Evolutionary conservation across 2,888 invertebrate genomes (phyloP), one percentile per base, ranked within the genome.

Genomic region (Melanostoma mellinum): DNA sequence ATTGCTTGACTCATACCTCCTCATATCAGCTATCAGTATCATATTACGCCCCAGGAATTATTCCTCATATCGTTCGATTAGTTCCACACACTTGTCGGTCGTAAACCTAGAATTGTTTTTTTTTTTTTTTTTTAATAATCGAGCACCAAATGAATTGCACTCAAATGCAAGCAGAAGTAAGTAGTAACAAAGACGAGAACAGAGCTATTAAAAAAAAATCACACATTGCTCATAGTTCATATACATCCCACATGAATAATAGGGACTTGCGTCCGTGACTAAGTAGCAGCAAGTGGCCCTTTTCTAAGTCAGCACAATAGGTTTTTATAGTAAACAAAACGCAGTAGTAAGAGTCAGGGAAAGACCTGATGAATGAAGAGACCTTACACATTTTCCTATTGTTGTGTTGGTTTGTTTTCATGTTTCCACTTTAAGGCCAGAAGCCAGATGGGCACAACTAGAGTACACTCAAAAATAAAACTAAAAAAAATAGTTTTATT

Each of bases 31-130:
- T 30, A 69, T 65, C 56, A 48, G 46, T 36, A 77, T 61, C 65
- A 58, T 10, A 63, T 65, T 52, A 8, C 42, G 40, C 65, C 36
- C 35, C 32, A 52, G 30, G 72, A 40, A 65, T n/a, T 65, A 65
- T 56, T 75, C 61, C 46, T 60, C 84, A 67, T 71, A 71, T 71
- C 20, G 48, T 61, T 71, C 71, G 67, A 79, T 84, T 84, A 67
- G 84, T 79, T 84, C 79, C 84, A 75, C 84, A 84, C 84, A 75
- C 79, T 84, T 84, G 78, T 71, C 48, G 55, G 79, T 56, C 79
- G 75, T 84, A 79, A 84, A 84, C 60, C 61, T 48, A 46, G 69
- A 79, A 79, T 65, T 71, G 38, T 48, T 79, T 58, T 56, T 75
- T 63, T 74, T 65, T 71, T 33, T 48, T 79, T 58, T 56, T 75